phyloP scores from a whole-genome alignment of 2,888 invertebrate species.

The Orchesellides sinensis region DNA sequence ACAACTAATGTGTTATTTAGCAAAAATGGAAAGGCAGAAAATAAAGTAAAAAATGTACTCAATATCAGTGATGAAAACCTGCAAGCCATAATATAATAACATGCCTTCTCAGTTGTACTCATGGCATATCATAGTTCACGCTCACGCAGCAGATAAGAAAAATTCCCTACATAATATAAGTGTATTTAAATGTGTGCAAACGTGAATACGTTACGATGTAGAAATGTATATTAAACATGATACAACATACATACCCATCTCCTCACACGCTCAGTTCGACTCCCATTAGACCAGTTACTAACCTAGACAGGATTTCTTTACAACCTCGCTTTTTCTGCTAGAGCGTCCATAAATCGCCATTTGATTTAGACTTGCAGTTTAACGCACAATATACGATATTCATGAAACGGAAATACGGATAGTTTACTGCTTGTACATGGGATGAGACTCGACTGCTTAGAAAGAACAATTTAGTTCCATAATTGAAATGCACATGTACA shows the following conservation, averaged over 20 bases:
- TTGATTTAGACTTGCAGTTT: slow-evolving; percentile 44
- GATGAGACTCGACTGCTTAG: too few species aligned
- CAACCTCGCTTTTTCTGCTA: slow-evolving; percentile 28
- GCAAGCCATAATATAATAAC: background rate
- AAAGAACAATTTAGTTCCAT: background rate
- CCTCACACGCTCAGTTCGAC: background rate
- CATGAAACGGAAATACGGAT: slow-evolving; percentile 42
- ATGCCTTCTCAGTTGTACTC: background rate
- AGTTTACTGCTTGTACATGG: background rate
- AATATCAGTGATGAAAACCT: background rate
- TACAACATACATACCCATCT: too few species aligned
- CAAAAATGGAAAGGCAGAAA: background rate
- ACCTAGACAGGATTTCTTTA: slow-evolving; percentile 47
- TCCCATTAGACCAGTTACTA: slow-evolving; percentile 41
- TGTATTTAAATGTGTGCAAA: too few species aligned
- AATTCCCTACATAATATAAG: too few species aligned
- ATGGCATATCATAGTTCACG: too few species aligned
- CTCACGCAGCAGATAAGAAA: too few species aligned
- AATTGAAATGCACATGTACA: background rate
- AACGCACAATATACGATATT: slow-evolving; percentile 44
- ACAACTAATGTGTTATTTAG: background rate
- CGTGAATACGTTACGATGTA: too few species aligned
- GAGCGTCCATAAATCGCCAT: slow-evolving; percentile 40
- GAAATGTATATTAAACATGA: too few species aligned
- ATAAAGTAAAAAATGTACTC: background rate